Base-by-base conservation (phyloP, 2,888 invertebrate species). In the Atethmia centrago region DNA sequence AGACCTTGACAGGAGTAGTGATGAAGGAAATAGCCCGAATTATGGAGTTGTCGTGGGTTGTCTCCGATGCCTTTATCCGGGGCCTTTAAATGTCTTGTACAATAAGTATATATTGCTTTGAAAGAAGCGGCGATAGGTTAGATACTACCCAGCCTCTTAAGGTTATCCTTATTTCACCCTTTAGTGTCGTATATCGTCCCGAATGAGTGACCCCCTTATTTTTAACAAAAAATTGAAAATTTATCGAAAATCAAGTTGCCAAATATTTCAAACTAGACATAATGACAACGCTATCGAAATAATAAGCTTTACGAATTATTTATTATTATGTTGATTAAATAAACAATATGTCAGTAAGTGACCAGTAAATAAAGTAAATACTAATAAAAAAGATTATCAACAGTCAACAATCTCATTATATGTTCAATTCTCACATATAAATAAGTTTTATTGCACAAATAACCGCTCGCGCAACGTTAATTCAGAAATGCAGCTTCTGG, bases 391-490 rank as follows among this genome's bases (percentile, higher is more conserved):
- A 53, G 1, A 12, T n/a, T n/a, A n/a, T n/a, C 25, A 61, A 31
- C 4, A 36, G 45, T 58, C 67, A 67, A 68, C n/a, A 56, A 61
- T 55, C n/a, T 71, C 16, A 58, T 80, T 66, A 68, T 65, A 42
- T 72, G n/a, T 55, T 53, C 7, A 51, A 53, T 67, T 71, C 55
- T 56, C 56, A 67, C 53, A 45, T 45, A 66, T 16, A 64, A 63
- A 58, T 58, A 49, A 66, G 36, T 69, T 74, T 72, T 53, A 71
- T 74, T 79, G 59, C 75, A 71, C 55, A 81, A 78, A 75, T 71
- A 65, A 72, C 71, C 56, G 10, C 19, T 58, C 58, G 25, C 36
- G 65, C 64, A 81, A 69, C 67, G 55, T 80, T 76, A 66, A 74
- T 79, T 79, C 69, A 66, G 64, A 64, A 53, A 69, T 67, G 64